These are phyloP conservation scores for Pogoniulus pusillus DNA, from an alignment of 2,797 vertebrate species.

Conservation along the genomic window DNA sequence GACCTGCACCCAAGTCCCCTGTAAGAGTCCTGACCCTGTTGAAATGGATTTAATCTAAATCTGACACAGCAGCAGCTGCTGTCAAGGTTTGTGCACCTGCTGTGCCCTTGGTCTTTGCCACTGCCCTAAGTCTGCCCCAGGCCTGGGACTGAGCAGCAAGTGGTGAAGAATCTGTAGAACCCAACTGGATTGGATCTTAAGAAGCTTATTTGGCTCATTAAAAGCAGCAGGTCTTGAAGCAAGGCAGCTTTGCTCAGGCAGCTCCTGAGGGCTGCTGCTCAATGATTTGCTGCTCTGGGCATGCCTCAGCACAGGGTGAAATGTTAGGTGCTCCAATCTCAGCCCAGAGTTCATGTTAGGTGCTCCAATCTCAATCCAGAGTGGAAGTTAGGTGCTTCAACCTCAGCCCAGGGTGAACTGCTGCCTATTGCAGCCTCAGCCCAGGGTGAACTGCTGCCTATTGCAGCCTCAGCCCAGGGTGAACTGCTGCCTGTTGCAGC, in stretches of 20 bases:
- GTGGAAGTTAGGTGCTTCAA: no score
- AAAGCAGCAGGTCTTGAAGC: not conserved
- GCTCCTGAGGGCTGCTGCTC: not conserved
- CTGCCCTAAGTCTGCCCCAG: not conserved
- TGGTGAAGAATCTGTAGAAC: not conserved
- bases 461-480: no score
- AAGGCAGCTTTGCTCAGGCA: not conserved
- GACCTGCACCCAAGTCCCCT: not conserved
- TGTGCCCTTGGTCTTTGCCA: not conserved
- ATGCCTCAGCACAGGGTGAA: not conserved
- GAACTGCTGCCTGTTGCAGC: no score
- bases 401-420: no score
- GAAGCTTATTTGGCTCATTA: not conserved
- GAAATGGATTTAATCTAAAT: slow-evolving; percentile 35
- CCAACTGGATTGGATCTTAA: not conserved
- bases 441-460: no score
- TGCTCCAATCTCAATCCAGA: no score
- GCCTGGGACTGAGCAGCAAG: not conserved
- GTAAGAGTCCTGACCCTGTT: slow-evolving; percentile 13
- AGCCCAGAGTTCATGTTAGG: not conserved
- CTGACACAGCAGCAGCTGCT: not conserved
- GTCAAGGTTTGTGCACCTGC: not conserved
- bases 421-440: no score
- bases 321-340: not conserved
- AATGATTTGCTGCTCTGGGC: not conserved